Base-by-base conservation (phyloP, 1,140 invertebrate species). In the Eumaeus atala region DNA sequence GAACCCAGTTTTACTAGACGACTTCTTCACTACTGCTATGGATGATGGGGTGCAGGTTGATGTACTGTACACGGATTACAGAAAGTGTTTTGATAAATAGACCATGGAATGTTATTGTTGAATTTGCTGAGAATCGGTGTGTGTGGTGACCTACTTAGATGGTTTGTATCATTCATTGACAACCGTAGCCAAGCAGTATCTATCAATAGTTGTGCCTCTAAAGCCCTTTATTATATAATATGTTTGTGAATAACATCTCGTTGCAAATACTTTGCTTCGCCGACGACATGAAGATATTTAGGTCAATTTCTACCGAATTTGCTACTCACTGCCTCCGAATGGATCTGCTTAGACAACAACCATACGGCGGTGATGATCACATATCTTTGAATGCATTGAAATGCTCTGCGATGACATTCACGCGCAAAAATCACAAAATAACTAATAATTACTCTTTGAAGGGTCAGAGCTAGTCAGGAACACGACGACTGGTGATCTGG, bases 1-100 rank as follows among this genome's bases (percentile, higher is more conserved):
- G 28, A 56, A 59, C 48, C 37, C 59, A 14, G 42, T 58, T n/a
- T 14, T 17, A 3, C 36, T 52, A 18, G 37, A 9, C 17, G 51
- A 59, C 16, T 51, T 17, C 21, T 14, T 51, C 3, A 14, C 40
- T 3, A 8, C 35, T 1, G 48, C 38, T 34, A 54, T 50, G 12
- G 51, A 59, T 4, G n/a, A 1, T 4, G 52, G 33, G 3, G 40
- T 17, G 3, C 49, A 58, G 17, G 54, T 56, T 28, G 54, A 28
- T 28, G 21, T 28, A 2, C 2, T 28, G 2, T 28, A 28, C 2
- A 28, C 21, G 2, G 21, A 28, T 28, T 28, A 28, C 21, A 28
- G 21, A 2, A 28, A 28, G 21, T 28, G 21, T 6, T 28, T 28
- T 6, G 21, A 28, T 28, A 28, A 6, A 28, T 28, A 3, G 21